Percentiles rank a stretch among this genome's conserved stretches.
Conservation (phyloP, 2,797 vertebrate genomes). For the Leptodactylus fallax region DNA sequence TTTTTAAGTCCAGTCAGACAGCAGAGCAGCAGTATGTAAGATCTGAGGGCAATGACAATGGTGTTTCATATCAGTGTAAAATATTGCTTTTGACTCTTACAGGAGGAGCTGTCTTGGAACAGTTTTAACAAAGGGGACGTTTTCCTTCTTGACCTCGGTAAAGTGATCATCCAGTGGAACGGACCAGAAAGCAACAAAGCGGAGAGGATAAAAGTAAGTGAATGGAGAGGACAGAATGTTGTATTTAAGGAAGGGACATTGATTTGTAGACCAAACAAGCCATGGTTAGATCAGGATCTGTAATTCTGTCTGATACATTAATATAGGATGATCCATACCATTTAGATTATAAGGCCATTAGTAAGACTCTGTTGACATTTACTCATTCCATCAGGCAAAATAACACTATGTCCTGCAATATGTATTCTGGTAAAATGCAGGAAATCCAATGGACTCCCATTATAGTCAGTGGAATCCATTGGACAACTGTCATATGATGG, state of each 20-base stretch:
- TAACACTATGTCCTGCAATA: too few species aligned
- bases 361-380: neutral
- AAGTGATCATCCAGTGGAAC: constrained; percentile 91
- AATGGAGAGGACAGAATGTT: neutral
- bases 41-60: neutral
- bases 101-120: constrained; percentile 89
- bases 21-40: neutral
- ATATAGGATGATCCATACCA: neutral
- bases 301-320: neutral
- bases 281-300: neutral
- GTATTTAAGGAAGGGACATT: neutral
- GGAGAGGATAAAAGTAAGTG: constrained; percentile 86
- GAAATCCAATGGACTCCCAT: too few species aligned
- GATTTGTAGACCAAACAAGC: neutral
- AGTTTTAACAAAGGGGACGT: constrained; percentile 90
- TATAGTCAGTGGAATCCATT: too few species aligned
- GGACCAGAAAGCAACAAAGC: constrained; percentile 87
- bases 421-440: too few species aligned
- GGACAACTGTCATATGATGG: too few species aligned
- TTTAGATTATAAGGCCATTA: neutral
- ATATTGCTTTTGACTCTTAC: constrained; percentile 6
- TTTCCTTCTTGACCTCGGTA: constrained; percentile 89
- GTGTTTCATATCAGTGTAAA: neutral
- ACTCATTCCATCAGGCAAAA: too few species aligned
- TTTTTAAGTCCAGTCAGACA: neutral